Base-by-base conservation (phyloP, 1,140 invertebrate genomes). In the Himalopsyche phryganea region DNA sequence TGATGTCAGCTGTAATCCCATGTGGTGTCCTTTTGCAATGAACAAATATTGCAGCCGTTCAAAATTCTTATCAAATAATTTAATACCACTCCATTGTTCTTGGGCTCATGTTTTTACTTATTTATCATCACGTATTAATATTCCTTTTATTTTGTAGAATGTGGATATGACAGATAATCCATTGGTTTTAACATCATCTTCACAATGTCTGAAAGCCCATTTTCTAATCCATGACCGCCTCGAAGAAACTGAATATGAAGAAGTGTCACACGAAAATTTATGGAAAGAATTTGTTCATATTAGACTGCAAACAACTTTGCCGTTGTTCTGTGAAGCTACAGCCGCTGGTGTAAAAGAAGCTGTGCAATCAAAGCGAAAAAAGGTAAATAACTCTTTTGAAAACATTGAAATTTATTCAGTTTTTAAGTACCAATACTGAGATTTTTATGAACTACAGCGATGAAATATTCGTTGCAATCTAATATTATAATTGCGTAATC, bases 121-220 rank as follows among this genome's bases (percentile, higher is more conserved):
- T n/a, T n/a, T n/a, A n/a, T n/a, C n/a, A n/a, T n/a, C n/a, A n/a
- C n/a, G n/a, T n/a, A n/a, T n/a, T n/a, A n/a, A n/a, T n/a, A n/a
- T n/a, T n/a, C n/a, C n/a, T n/a, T n/a, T n/a, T n/a, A n/a, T 50
- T 48, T 51, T 79, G 61, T 65, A 85, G 79, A 82, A 86, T 68
- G 82, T 89, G 61, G 85, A 89, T 70, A 83, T 88, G 51, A 89
- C 87, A 45, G 87, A 89, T 68, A 89, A 88, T 74, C 87, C 86
- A 20, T 75, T 89, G 36, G 73, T 88, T 55, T 71, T 89, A 19
- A 82, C 81, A 65, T 83, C 81, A 17, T 77, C 77, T 56, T 74
- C 80, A 10, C 67, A 76, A 46, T 79, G 81, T 14, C 66, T 89
- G 46, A 75, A 81, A 66, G 79, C 85, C 9, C 83, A 83, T 59